Conservation (phyloP, 1,140 invertebrate genomes). For the Lucilia sericata region DNA sequence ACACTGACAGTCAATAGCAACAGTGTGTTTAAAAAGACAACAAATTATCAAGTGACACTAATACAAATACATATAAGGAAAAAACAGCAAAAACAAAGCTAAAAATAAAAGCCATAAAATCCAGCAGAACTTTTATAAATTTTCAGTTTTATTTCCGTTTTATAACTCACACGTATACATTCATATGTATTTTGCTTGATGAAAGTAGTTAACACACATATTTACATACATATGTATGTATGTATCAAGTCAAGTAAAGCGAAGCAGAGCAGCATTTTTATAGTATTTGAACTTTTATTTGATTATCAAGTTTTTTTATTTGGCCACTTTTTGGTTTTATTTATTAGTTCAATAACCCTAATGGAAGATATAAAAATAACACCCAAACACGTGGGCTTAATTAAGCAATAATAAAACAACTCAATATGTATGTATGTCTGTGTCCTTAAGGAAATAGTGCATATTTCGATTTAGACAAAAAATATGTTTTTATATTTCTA, state of each 20-base stretch:
- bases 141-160: too few relatives aligned
- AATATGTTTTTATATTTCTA: too few relatives aligned
- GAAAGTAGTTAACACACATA: too few relatives aligned
- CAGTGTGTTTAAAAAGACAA: conserved; percentile 35
- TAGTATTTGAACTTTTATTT: neutral
- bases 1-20: neutral
- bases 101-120: neutral
- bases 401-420: too few relatives aligned
- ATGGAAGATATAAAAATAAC: neutral
- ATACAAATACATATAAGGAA: neutral
- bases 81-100: too few relatives aligned
- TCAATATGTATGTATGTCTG: too few relatives aligned
- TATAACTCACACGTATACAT: too few relatives aligned
- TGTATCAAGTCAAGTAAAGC: too few relatives aligned
- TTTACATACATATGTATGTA: too few relatives aligned
- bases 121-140: neutral
- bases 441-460: too few relatives aligned
- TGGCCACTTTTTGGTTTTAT: neutral
- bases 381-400: neutral
- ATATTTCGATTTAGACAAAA: too few relatives aligned
- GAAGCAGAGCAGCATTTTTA: neutral
- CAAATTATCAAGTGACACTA: conserved; percentile 23
- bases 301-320: neutral
- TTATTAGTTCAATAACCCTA: conserved; percentile 22
- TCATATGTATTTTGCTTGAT: too few relatives aligned